Evolutionary conservation across 2,888 invertebrate genomes (phyloP).

Genomic region (Mantis religiosa): DNA sequence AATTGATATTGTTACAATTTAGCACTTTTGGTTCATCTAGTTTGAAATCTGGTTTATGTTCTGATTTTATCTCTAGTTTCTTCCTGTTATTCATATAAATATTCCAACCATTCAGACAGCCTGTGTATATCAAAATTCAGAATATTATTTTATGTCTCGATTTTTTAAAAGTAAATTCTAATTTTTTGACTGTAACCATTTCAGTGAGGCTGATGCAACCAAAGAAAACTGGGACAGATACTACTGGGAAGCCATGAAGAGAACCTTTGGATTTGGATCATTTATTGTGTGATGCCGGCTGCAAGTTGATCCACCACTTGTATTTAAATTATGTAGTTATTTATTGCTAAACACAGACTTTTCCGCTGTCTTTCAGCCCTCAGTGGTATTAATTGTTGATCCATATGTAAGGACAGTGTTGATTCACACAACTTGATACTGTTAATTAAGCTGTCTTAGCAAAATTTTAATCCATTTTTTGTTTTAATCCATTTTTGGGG

Average conservation of each 20-base stretch:
- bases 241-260: slow-evolving; percentile 93
- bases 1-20: too few relatives aligned
- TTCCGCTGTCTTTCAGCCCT: not conserved
- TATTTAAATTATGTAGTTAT: not conserved
- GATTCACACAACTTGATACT: not conserved
- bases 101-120: too few relatives aligned
- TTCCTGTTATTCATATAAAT: too few relatives aligned
- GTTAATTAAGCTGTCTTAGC: too few relatives aligned
- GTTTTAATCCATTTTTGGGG: too few relatives aligned
- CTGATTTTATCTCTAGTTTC: too few relatives aligned
- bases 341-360: not conserved
- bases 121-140: too few relatives aligned
- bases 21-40: too few relatives aligned
- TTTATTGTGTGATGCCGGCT: slow-evolving; percentile 45
- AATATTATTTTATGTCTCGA: too few relatives aligned
- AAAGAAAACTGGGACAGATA: slow-evolving; percentile 87
- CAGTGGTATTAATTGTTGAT: not conserved
- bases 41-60: too few relatives aligned
- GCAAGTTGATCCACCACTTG: not conserved
- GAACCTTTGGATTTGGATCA: slow-evolving; percentile 85
- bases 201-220: slow-evolving; percentile 70
- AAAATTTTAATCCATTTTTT: not conserved
- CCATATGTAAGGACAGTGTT: not conserved
- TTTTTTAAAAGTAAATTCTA: not conserved
- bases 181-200: slow-evolving; percentile 29